Base-by-base conservation (phyloP, 2,888 invertebrate genomes). In the Perizoma flavofasciatum region DNA sequence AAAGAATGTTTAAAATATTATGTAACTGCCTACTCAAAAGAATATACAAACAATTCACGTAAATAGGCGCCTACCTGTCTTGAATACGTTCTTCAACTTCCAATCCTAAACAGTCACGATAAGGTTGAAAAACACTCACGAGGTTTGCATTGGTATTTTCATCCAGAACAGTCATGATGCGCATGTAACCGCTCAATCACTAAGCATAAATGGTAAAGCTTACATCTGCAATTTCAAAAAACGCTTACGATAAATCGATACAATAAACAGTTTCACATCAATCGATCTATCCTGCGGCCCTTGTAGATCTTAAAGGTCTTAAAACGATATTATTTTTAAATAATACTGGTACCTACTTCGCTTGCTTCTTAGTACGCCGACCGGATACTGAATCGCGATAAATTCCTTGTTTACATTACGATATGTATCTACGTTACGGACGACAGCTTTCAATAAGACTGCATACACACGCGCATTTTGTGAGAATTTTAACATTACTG, bases 401-500 rank as follows among this genome's bases (percentile, higher is more conserved):
- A 84, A 84, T 76, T 78, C 70, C 75, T 71, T 84, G 84, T 85
- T 85, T 82, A 82, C 82, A 83, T 85, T 80, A 75, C 76, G 75
- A 77, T 77, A 67, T 60, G 66, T 71, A 78, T 81, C 73, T 77
- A 63, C 63, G 65, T 71, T 71, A 74, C 67, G 71, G 69, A 73
- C 67, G 71, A 74, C 70, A 74, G 72, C 71, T 79, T 78, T 82
- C 77, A 78, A 73, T 74, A 72, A 73, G 73, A 67, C 72, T 53
- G 70, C 66, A 69, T 64, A 69, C 65, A 64, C 55, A 59, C 37
- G 50, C 44, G 54, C 22, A n/a, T n/a, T 6, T 71, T 66, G 66
- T 55, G 45, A 63, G 57, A 62, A 62, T 54, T 40, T 63, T 54
- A 63, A 67, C 58, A 61, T 61, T 63, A 43, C 32, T 37, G 4